Conservation (phyloP, 2,797 vertebrate genomes). For the Heteromormyrus szaboi region DNA sequence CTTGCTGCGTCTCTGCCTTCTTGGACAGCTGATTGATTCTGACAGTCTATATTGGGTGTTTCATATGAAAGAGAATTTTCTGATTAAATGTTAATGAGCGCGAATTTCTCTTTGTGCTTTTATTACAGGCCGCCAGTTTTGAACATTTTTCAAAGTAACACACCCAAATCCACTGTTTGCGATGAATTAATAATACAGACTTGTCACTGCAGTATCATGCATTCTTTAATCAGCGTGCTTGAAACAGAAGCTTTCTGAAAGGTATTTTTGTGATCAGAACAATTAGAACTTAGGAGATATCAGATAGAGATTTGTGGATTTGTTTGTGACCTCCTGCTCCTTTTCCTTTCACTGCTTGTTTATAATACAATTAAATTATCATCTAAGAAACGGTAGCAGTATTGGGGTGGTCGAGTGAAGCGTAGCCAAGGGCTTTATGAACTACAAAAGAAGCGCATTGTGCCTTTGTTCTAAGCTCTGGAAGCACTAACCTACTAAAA, state of each 20-base stretch:
- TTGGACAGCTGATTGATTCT: conserved; percentile 81
- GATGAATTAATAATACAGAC: conserved; percentile 87
- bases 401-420: conserved; percentile 38
- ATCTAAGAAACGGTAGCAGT: conserved; percentile 40
- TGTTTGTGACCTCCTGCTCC: conserved; percentile 38
- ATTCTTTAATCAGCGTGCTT: conserved; percentile 76
- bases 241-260: conserved; percentile 69
- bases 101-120: conserved; percentile 83
- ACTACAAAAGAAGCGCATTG: conserved; percentile 43
- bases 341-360: conserved; percentile 32
- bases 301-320: conserved; percentile 35
- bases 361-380: conserved; percentile 41
- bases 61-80: conserved; percentile 89
- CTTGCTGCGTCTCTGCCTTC: conserved; percentile 68
- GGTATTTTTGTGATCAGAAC: conserved; percentile 65
- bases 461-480: conserved; percentile 46
- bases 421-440: conserved; percentile 44
- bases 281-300: conserved; percentile 60
- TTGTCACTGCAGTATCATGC: conserved; percentile 82
- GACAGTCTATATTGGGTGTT: conserved; percentile 88
- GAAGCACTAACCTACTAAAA: conserved; percentile 39
- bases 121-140: conserved; percentile 88
- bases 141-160: conserved; percentile 92
- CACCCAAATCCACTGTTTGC: conserved; percentile 88
- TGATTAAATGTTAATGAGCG: conserved; percentile 91